Evolutionary conservation across 2,113 vertebrate genomes (phyloP), one percentile per base, ranked within the genome.

Genomic region (Butorides virescens): DNA sequence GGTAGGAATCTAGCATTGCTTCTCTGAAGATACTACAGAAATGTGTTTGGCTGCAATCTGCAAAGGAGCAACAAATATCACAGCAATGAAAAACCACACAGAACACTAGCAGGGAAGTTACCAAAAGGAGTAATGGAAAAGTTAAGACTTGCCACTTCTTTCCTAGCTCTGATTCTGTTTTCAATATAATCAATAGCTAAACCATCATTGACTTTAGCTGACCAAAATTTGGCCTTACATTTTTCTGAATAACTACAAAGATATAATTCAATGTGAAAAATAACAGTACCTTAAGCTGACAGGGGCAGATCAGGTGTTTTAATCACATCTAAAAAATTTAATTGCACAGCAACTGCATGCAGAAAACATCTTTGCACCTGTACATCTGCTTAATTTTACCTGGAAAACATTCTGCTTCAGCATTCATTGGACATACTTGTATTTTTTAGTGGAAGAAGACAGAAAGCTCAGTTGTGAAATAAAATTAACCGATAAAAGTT

Each of bases 21-120:
- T 91, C 83, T 84, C 87, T 80, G 71, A 88, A 95, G 67, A 91
- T 80, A 72, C 29, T 53, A 78, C 42, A 88, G 46, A 79, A 78
- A 73, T 68, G 52, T 5, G 0, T 11, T 89, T 59, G 61, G 39
- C n/a, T 75, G 71, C 37, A 86, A 66, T 73, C 42, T 91, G 65
- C 86, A 96, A 87, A 90, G 74, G 55, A 93, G 46, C n/a, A 85
- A 62, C 77, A 95, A 91, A 76, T 49, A 62, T 23, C 30, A 76
- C 50, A 56, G 62, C 14, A 74, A 36, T 0, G 5, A 21, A 79
- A 87, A 73, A n/a, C 34, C 1, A 26, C 36, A 58, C 7, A 62
- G 34, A 52, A 42, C 17, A 7, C 3, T 5, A 10, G 14, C 15
- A 82, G 47, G n/a, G 59, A 49, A 61, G 59, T 63, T 77, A 70